A percentile compares a stretch with the other conserved stretches of the same genome.
Conservation (phyloP, 2,797 vertebrate species). For the Argyrosomus regius region DNA sequence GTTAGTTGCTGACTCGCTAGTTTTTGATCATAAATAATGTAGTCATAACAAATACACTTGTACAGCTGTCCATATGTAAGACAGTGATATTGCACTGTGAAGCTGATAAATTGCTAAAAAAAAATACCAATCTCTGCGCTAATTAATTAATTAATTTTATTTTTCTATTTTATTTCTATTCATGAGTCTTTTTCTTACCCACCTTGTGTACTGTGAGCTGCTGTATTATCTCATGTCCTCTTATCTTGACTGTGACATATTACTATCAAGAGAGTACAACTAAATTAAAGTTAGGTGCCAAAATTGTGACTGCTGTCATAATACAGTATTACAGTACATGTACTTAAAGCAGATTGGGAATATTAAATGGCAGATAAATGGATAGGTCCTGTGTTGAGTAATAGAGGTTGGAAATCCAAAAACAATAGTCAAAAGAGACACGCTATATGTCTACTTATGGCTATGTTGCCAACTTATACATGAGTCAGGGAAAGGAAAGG, state of each 20-base stretch:
- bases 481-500: background rate
- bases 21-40: too few relatives aligned
- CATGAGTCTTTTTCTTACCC: too few relatives aligned
- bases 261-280: background rate
- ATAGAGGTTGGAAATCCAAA: background rate
- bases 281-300: background rate
- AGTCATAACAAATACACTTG: too few relatives aligned
- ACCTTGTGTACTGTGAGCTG: too few relatives aligned
- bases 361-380: background rate
- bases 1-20: too few relatives aligned
- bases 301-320: background rate
- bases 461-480: conserved; percentile 7
- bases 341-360: background rate
- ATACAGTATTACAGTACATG: background rate
- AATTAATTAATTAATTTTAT: too few relatives aligned
- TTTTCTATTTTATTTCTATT: too few relatives aligned
- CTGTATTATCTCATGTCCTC: too few relatives aligned
- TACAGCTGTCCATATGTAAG: too few relatives aligned
- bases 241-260: background rate
- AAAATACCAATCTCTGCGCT: too few relatives aligned
- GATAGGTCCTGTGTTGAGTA: background rate
- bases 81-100: too few relatives aligned
- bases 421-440: conserved; percentile 2
- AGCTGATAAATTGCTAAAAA: too few relatives aligned
- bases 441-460: background rate